phyloP scores from a whole-genome alignment of 2,113 vertebrate genomes.

The Malaclemys terrapin region DNA sequence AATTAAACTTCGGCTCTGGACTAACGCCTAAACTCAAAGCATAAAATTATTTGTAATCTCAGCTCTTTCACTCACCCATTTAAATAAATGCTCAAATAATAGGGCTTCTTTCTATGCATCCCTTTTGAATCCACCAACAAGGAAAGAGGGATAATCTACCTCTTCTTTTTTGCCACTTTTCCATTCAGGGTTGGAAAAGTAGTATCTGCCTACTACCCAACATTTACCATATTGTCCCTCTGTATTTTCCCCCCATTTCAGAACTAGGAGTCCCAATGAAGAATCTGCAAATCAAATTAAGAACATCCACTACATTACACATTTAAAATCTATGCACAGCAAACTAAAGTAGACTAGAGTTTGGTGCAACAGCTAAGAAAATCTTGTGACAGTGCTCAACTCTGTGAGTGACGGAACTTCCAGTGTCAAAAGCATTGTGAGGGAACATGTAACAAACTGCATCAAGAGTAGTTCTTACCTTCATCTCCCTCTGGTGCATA shows the following conservation, averaged over 20 bases:
- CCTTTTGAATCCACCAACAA: neutral
- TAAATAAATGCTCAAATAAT: neutral
- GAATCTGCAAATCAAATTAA: neutral
- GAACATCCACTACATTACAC: neutral
- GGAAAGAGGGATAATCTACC: neutral
- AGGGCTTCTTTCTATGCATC: neutral
- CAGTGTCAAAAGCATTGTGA: fast-evolving
- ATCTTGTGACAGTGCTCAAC: neutral
- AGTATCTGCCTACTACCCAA: neutral
- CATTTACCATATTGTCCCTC: neutral
- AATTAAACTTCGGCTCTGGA: conserved; percentile 8
- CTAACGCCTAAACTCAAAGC: neutral
- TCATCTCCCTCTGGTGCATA: conserved; percentile 93
- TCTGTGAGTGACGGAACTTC: neutral
- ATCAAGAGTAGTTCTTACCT: conserved; percentile 80
- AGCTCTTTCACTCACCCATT: neutral
- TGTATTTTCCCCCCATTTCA: neutral
- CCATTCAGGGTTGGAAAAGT: neutral
- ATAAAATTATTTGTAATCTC: neutral
- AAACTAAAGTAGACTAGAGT: neutral
- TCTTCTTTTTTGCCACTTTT: neutral
- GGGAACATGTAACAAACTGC: fast-evolving
- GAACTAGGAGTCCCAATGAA: neutral
- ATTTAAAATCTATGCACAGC: neutral
- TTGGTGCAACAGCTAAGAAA: neutral